Evolutionary conservation across 2,113 vertebrate species (phyloP), one percentile per base, ranked within the genome.

Genomic region (Calidris pygmaea): DNA sequence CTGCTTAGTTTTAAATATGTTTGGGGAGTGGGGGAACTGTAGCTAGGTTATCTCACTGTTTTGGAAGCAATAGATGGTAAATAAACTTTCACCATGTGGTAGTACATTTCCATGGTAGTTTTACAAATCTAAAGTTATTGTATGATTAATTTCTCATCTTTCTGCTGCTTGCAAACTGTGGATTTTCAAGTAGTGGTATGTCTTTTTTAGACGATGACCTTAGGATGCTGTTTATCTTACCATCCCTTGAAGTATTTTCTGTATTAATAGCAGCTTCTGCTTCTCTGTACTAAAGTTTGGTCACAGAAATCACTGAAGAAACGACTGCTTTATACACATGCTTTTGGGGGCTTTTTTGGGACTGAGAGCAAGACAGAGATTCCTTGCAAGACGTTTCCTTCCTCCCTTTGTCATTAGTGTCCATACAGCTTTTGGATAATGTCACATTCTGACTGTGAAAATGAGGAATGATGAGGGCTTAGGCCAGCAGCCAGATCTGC

Each of bases 241-340:
- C n/a, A 13, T 59, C 11, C 22, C 21, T 37, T 70, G n/a, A 74
- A 73, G 39, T 78, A 24, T 82, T 73, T 77, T 56, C 34, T 52
- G 41, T 55, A 30, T 45, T 60, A 43, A 13, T 50, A 43, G 35
- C 12, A 67, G 52, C 70, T 75, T 62, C 65, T 87, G 37, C 37
- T 82, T 66, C 53, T 75, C 58, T 59, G 8, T 18, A 0, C 29
- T 83, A 0, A n/a, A 12, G 5, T n/a, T 45, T 48, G 37, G 16
- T 37, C 47, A 22, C 1, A 27, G 60, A 21, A 81, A 45, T 66
- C 26, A 8, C 29, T 6, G 20, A 39, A 93, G 37, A 23, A 73
- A 22, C 39, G 53, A n/a, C 48, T 91, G 55, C 6, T 6, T 17
- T 37, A 37, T 16, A 4, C 8, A 3, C 1, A 0, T 45, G 12